These are phyloP conservation scores for Lasaia peninsularis DNA, from an alignment of 1,140 invertebrate genomes.

Conservation along the genomic window DNA sequence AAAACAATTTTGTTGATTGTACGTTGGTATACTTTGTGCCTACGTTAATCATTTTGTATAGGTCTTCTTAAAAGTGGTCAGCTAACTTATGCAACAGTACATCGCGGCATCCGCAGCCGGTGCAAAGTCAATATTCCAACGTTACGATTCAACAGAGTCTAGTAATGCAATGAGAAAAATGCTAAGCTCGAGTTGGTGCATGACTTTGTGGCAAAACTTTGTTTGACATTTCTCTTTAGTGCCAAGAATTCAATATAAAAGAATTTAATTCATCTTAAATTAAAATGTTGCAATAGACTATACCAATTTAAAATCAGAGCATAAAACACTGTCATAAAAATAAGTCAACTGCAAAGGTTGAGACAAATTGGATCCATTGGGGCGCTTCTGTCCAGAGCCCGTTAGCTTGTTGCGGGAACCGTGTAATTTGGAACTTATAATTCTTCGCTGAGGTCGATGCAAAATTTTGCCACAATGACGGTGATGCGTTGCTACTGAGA, in stretches of 20 bases:
- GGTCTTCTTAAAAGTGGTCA: no score
- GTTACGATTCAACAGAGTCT: background rate
- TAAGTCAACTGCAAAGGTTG: no score
- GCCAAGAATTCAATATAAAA: conserved; percentile 14
- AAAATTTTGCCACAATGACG: conserved; percentile 19
- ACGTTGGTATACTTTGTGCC: no score
- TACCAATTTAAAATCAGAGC: no score
- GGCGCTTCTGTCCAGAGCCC: background rate
- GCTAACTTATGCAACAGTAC: background rate
- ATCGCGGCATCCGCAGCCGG: background rate
- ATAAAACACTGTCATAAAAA: no score
- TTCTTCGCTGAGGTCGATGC: background rate
- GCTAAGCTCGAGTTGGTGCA: conserved; percentile 38
- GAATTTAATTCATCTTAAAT: background rate
- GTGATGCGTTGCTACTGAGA: background rate
- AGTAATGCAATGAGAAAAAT: conserved; percentile 27
- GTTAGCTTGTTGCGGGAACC: background rate
- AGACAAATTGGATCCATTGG: no score
- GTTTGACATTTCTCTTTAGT: conserved; percentile 21
- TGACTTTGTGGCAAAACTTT: conserved; percentile 29
- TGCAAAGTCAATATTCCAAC: background rate
- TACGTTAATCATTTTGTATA: no score
- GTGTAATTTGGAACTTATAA: background rate
- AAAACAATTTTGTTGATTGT: no score
- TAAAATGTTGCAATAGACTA: background rate